Evolutionary conservation across 2,888 invertebrate species (phyloP).

Genomic region (Antitype chi): DNA sequence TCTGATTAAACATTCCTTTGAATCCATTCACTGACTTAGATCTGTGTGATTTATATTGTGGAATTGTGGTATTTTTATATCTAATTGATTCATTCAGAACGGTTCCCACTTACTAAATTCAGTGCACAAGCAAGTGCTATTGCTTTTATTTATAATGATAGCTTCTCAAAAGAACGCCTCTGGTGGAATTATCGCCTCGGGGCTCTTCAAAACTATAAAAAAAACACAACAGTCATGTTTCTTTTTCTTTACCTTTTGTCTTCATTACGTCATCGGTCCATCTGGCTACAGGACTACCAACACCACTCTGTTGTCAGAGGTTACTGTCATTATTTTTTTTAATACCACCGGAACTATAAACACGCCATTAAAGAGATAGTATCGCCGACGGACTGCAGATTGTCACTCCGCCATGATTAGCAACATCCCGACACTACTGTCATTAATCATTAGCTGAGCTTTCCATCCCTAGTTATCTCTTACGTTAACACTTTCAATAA

Average conservation of each 20-base stretch:
- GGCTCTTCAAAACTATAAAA: background rate
- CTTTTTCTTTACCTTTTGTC: background rate
- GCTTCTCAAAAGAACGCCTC: background rate
- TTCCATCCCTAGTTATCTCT: constrained; percentile 68
- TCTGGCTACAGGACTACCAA: constrained; percentile 29
- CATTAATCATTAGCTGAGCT: constrained; percentile 76
- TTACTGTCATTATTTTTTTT: constrained; percentile 52
- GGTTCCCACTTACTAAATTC: background rate
- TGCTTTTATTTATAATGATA: background rate
- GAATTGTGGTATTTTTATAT: constrained; percentile 12
- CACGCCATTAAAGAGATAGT: constrained; percentile 64
- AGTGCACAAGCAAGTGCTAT: background rate
- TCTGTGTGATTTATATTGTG: constrained; percentile 36
- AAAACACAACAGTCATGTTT: background rate
- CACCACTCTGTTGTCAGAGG: constrained; percentile 33
- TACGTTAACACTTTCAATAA: constrained; percentile 31
- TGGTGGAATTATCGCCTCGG: background rate
- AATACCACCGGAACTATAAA: constrained; percentile 53
- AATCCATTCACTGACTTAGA: constrained; percentile 64
- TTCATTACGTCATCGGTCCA: constrained; percentile 42
- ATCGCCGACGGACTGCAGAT: constrained; percentile 67
- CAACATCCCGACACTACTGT: constrained; percentile 75
- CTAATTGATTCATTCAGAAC: background rate
- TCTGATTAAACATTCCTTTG: constrained; percentile 65
- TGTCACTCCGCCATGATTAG: constrained; percentile 75